Evolutionary conservation across 2,113 vertebrate genomes (phyloP).

Genomic region (Ramphastos sulfuratus): DNA sequence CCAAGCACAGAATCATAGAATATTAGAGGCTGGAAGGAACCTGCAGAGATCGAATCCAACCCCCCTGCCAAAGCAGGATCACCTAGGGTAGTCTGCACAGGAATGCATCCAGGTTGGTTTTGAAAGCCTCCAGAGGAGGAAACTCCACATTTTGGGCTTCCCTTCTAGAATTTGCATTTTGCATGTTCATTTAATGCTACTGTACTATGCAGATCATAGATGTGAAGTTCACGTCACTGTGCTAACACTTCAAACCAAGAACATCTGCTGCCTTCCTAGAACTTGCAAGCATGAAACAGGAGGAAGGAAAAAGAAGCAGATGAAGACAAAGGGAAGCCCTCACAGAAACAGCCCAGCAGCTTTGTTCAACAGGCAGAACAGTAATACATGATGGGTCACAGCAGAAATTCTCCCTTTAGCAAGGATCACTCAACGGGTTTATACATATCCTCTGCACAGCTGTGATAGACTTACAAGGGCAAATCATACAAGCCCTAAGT

Average conservation of each 20-base stretch:
- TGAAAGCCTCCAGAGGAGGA: too few relatives aligned
- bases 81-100: too few relatives aligned
- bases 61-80: too few relatives aligned
- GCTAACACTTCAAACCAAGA: background rate
- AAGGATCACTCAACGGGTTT: background rate
- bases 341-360: background rate
- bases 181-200: background rate
- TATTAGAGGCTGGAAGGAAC: too few relatives aligned
- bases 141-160: background rate
- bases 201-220: background rate
- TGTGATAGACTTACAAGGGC: accelerated
- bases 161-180: background rate
- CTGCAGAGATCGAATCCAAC: too few relatives aligned
- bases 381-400: background rate
- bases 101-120: too few relatives aligned
- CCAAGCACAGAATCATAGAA: background rate
- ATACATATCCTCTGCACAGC: background rate
- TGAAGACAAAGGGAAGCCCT: background rate
- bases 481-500: background rate
- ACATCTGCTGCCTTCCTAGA: background rate
- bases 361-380: background rate
- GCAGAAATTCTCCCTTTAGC: background rate
- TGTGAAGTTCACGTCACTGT: background rate
- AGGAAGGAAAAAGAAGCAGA: background rate
- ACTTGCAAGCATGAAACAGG: background rate